phyloP scores from a whole-genome alignment of 2,888 invertebrate species.

The Agrotis clavis region DNA sequence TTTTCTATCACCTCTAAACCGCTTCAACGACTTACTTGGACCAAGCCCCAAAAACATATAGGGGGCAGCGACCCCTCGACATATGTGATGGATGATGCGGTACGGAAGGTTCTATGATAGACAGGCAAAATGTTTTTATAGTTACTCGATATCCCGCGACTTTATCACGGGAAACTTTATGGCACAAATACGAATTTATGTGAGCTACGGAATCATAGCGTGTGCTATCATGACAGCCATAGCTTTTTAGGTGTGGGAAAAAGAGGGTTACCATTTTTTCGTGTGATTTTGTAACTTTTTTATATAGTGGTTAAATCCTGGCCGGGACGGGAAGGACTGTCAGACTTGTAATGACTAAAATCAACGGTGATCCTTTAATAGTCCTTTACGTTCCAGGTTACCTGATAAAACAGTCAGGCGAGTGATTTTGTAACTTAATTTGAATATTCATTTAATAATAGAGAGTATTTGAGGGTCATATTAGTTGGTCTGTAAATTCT shows the following conservation, averaged over 20 bases:
- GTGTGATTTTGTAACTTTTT: background rate
- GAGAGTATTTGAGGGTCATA: too few species aligned
- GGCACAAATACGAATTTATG: slow-evolving; percentile 53
- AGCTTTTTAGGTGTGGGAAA: background rate
- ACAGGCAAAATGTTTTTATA: slow-evolving; percentile 83
- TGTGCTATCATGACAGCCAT: slow-evolving; percentile 1
- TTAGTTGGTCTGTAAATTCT: too few species aligned
- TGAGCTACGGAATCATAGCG: slow-evolving; percentile 21
- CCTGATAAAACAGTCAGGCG: too few species aligned
- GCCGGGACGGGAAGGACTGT: too few species aligned
- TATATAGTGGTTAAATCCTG: too few species aligned
- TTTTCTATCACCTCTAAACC: background rate
- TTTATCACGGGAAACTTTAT: slow-evolving; percentile 61
- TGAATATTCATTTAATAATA: too few species aligned
- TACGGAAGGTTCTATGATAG: slow-evolving; percentile 80
- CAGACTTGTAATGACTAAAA: too few species aligned
- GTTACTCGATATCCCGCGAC: slow-evolving; percentile 71
- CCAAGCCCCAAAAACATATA: slow-evolving; percentile 62
- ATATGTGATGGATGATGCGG: slow-evolving; percentile 85
- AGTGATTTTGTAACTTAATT: background rate
- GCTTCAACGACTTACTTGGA: slow-evolving; percentile 47
- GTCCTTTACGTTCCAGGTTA: too few species aligned
- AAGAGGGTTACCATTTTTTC: too few species aligned
- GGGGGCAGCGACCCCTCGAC: slow-evolving; percentile 79
- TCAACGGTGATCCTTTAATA: too few species aligned